A percentile compares a stretch with the other conserved stretches of the same genome.
Conservation (phyloP, 2,888 invertebrate species). For the Diarsia mendica region DNA sequence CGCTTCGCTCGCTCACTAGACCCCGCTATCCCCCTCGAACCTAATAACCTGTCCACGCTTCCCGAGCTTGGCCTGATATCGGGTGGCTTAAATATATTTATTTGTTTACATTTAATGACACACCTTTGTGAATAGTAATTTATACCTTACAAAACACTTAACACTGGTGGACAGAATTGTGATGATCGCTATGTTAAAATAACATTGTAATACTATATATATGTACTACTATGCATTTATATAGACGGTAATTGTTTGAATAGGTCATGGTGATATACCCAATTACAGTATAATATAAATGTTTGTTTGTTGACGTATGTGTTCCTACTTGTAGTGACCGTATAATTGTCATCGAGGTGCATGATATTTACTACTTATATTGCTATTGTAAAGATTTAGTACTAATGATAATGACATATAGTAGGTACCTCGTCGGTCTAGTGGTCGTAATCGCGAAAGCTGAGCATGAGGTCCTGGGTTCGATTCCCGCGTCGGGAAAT, state of each 20-base stretch:
- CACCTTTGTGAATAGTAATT: neutral
- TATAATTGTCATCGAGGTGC: neutral
- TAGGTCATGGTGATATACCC: conserved; percentile 15
- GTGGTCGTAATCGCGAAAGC: too few species aligned
- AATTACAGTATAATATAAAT: neutral
- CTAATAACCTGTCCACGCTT: neutral
- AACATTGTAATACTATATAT: conserved; percentile 13
- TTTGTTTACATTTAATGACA: neutral
- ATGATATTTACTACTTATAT: neutral
- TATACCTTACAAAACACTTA: conserved; percentile 2
- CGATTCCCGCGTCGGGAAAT: too few species aligned
- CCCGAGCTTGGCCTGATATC: neutral
- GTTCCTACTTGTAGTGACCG: neutral
- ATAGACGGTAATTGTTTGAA: neutral
- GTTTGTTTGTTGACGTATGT: neutral
- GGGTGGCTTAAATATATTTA: neutral
- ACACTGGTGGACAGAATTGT: neutral
- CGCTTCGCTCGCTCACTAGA: neutral
- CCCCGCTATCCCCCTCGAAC: neutral
- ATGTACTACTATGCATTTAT: neutral
- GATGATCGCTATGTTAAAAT: conserved; percentile 16
- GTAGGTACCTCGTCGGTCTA: too few species aligned
- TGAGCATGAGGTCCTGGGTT: too few species aligned
- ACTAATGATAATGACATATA: neutral
- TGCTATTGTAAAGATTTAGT: neutral